Base-by-base conservation (phyloP, 2,113 vertebrate species). In the Acinonyx jubatus region DNA sequence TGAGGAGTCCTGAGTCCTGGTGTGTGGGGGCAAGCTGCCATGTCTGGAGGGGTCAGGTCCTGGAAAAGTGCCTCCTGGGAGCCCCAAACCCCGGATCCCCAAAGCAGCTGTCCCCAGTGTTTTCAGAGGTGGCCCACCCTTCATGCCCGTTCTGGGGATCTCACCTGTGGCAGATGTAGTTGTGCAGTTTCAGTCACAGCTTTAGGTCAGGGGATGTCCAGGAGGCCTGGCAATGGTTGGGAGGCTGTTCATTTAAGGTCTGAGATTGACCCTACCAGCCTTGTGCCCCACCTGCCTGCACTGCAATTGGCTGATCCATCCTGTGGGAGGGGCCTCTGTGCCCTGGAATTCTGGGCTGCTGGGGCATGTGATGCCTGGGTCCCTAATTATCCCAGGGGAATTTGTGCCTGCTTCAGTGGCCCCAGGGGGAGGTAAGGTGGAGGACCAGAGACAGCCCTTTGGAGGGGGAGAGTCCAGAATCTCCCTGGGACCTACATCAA, bases 211-310 rank as follows among this genome's bases (percentile, higher is more conserved):
- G 19, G 33, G 57, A 9, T 52, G 45, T 66, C 33, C 19, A 18
- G 57, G 57, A 8, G 21, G 19, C 3, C 0, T 16, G 13, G 14
- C 2, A 1, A 4, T 6, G 79, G n/a, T 0, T 48, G 0, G 11
- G 1, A 10, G 36, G 7, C 45, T 3, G 12, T 5, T 10, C 11
- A 5, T 31, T 73, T 78, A 68, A 73, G 19, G 13, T 18, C 27
- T 1, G 3, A 23, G 13, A 9, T 31, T 12, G 4, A 66, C 63
- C 25, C 3, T 13, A 0, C 10, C 0, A 0, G 11, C 27, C 12
- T 82, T 14, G 19, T 52, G 74, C 57, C 13, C 21, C 29, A 6
- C 21, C 18, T 12, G 18, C 41, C 12, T 0, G 38, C 5, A 0
- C 38, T 2, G 5, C 27, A 7, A 96, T 78, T 93, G 81, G 94